phyloP scores from a whole-genome alignment of 1,140 invertebrate genomes.

The Heliothis virescens region DNA sequence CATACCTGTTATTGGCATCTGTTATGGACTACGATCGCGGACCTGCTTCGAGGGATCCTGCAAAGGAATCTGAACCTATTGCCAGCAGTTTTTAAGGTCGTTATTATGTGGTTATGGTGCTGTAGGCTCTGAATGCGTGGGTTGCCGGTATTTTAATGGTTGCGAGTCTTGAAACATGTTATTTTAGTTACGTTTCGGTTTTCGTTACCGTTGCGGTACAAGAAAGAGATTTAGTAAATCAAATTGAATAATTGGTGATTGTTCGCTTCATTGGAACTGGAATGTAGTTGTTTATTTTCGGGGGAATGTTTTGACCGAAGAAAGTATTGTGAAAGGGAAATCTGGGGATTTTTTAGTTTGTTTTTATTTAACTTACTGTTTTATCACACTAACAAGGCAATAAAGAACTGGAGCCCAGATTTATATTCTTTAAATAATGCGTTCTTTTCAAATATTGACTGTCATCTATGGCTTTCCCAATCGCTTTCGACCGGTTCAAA shows the following conservation, averaged over 20 bases:
- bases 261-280: neutral
- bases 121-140: constrained; percentile 52
- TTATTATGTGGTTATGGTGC: constrained; percentile 26
- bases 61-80: constrained; percentile 42
- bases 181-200: constrained; percentile 47
- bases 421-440: neutral
- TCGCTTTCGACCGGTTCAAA: neutral
- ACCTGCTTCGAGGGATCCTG: neutral
- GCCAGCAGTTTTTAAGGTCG: constrained; percentile 35
- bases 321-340: constrained; percentile 27
- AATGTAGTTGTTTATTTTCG: constrained; percentile 10
- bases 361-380: too few species aligned
- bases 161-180: constrained; percentile 45
- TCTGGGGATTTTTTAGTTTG: neutral
- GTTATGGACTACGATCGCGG: constrained; percentile 32
- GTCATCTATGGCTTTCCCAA: neutral
- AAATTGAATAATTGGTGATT: constrained; percentile 42
- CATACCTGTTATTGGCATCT: constrained; percentile 36
- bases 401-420: too few species aligned
- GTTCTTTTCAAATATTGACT: neutral
- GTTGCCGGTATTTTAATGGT: constrained; percentile 61
- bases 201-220: constrained; percentile 35
- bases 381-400: too few species aligned
- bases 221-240: constrained; percentile 38
- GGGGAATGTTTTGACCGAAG: neutral